Evolutionary conservation across 64 coral and sea anemone genomes (phyloP), one percentile per base, ranked within the genome.

Genomic region (Montipora sp.): DNA sequence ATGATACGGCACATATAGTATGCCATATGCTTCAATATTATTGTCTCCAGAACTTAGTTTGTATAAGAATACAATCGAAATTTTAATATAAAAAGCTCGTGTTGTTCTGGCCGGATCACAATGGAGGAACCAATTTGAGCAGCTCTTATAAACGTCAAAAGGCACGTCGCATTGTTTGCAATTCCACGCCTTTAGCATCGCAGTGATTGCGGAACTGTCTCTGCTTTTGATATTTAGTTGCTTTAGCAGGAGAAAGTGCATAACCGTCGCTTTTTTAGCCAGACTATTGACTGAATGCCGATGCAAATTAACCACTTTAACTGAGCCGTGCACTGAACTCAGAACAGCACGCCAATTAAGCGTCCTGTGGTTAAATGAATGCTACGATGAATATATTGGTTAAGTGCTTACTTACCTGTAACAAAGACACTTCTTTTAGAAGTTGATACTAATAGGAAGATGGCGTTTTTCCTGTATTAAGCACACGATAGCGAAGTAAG

Each of bases 331-430:
- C 12, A 69, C 10, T 19, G 15, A 74, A 27, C 71, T 22, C n/a
- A 74, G 20, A 57, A 57, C 11, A 19, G 5, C 22, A 5, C 71
- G 23, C 21, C 8, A 66, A 66, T 84, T 63, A 48, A 63, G 19
- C 67, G 47, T 6, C 12, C 67, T 44, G 18, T 61, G 3, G 16
- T 48, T 48, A 45, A 78, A 84, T 84, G 65, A 55, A 83, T 24
- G 46, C 44, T 43, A 5, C 10, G 51, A 55, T 7, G 11, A 22
- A 18, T 70, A 84, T 84, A 3, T 20, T 71, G 60, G 15, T 84
- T 84, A 63, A 84, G 82, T 49, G 65, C 16, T 49, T 63, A 84
- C 82, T 84, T 84, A 84, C 82, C 15, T 46, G 36, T 21, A 70
- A 84, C 63, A 84, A 84, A 84, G 82, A 70, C 61, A 20, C 82